These are phyloP conservation scores for Tetanocera ferruginea DNA, from an alignment of 2,888 invertebrate species.

Conservation along the genomic window DNA sequence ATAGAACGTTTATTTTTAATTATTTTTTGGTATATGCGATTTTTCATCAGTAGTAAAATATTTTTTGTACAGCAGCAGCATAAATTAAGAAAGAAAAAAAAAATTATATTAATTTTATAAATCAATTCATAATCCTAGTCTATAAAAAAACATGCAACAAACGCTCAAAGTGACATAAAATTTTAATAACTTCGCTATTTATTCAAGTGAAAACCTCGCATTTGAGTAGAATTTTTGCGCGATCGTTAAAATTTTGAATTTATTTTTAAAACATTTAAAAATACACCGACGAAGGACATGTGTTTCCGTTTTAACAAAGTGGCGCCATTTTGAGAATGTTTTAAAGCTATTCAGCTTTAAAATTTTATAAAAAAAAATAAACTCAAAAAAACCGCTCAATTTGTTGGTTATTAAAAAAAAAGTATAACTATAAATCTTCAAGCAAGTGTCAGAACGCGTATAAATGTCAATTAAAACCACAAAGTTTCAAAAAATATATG, in stretches of 20 bases:
- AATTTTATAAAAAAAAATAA: background rate
- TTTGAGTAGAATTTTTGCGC: no score
- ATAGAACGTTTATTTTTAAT: constrained; percentile 67
- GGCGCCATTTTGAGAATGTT: background rate
- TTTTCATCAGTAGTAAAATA: constrained; percentile 65
- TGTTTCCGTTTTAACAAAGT: constrained; percentile 10
- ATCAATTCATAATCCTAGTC: no score
- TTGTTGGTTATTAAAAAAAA: no score
- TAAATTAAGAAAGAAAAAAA: background rate
- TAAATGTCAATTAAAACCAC: background rate
- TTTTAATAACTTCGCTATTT: no score
- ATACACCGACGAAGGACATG: constrained; percentile 52
- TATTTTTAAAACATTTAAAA: constrained; percentile 49
- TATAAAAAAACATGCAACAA: no score
- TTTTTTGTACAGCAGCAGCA: constrained; percentile 53
- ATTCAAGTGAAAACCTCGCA: no score
- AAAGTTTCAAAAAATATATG: constrained; percentile 7
- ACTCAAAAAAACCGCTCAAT: background rate
- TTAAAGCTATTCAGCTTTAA: no score
- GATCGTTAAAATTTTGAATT: background rate
- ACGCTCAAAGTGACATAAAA: no score
- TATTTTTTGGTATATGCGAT: constrained; percentile 64
- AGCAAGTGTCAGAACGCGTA: constrained; percentile 11
- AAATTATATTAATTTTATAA: background rate
- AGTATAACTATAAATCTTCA: no score